These are phyloP conservation scores for Spheniscus humboldti DNA, from an alignment of 2,797 vertebrate species.

Conservation along the genomic window DNA sequence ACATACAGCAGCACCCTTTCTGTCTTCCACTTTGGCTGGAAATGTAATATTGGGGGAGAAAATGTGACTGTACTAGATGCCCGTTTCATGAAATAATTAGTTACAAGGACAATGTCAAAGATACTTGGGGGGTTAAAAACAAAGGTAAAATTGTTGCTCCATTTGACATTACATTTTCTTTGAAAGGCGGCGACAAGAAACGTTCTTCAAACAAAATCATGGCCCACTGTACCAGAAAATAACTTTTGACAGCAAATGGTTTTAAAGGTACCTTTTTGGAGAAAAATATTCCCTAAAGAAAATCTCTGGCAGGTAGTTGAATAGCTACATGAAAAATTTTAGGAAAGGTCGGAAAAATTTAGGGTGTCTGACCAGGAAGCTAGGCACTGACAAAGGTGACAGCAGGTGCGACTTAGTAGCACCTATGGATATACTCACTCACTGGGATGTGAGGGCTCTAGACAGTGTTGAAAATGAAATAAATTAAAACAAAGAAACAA, in stretches of 20 bases:
- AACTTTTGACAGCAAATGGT: background rate
- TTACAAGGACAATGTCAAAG: background rate
- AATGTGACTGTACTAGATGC: background rate
- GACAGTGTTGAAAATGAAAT: background rate
- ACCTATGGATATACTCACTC: rapidly evolving
- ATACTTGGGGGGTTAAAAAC: background rate
- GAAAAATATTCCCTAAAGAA: rapidly evolving
- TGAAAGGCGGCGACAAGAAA: background rate
- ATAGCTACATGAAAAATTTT: background rate
- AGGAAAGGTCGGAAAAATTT: background rate
- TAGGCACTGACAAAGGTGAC: background rate
- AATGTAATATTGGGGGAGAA: background rate
- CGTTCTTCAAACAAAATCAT: background rate
- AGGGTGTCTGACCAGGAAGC: background rate
- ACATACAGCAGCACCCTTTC: background rate
- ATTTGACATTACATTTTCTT: background rate
- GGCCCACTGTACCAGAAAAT: background rate
- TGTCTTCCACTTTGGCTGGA: background rate
- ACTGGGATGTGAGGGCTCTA: background rate
- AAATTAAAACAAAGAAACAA: too few species aligned
- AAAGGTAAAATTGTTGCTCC: background rate
- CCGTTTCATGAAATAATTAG: background rate
- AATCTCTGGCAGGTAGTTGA: background rate
- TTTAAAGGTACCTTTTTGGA: background rate
- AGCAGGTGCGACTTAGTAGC: background rate